Percentiles rank a stretch among this genome's conserved stretches.
phyloP scores from a whole-genome alignment of 2,113 vertebrate species.

The Ranitomeya variabilis region DNA sequence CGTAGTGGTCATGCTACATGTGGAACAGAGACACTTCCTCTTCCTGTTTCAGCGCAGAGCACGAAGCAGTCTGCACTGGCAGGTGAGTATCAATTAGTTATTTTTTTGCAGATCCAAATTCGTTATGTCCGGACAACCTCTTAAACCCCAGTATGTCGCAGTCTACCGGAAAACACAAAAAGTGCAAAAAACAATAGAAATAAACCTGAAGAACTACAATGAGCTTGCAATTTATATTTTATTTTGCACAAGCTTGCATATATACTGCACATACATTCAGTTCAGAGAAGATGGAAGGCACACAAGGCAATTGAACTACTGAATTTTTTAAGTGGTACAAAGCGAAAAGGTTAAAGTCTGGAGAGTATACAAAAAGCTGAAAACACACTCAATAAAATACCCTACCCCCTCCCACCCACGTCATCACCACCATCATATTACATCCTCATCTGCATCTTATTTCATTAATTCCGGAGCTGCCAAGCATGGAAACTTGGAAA shows the following conservation, averaged over 20 bases:
- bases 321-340: conserved; percentile 89
- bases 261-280: conserved; percentile 99
- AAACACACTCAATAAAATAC: conserved; percentile 86
- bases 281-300: conserved; percentile 97
- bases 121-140: too few relatives aligned
- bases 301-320: conserved; percentile 95
- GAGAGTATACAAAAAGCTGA: conserved; percentile 86
- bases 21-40: too few relatives aligned
- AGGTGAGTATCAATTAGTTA: too few relatives aligned
- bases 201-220: conserved; percentile 73
- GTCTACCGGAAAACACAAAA: not conserved
- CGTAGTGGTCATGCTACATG: too few relatives aligned
- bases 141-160: not conserved
- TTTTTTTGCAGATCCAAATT: too few relatives aligned
- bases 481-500: conserved; percentile 79
- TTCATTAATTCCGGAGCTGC: conserved; percentile 86
- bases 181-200: conserved; percentile 60
- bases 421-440: conserved; percentile 6
- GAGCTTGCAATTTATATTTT: conserved; percentile 92
- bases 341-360: conserved; percentile 88
- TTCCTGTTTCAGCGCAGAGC: too few relatives aligned
- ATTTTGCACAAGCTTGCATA: conserved; percentile 99
- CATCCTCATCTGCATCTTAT: conserved; percentile 66
- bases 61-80: too few relatives aligned
- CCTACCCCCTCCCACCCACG: conserved; percentile 41